Evolutionary conservation across 2,797 vertebrate genomes (phyloP).

Genomic region (Sebastes steindachneri): DNA sequence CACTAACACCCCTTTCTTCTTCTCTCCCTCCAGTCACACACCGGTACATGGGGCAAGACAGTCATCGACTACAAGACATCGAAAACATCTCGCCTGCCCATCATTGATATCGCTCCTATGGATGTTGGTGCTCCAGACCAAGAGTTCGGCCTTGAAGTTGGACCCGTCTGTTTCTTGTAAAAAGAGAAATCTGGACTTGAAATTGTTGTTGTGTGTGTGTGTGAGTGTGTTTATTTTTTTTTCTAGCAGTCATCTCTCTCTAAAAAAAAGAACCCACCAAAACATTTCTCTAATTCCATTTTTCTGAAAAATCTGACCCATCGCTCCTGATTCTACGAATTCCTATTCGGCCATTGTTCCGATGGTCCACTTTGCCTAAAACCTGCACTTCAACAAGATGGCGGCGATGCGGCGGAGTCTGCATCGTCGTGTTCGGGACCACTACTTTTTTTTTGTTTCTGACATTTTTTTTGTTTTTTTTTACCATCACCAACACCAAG

Average conservation of each 20-base stretch:
- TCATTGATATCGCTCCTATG: conserved; percentile 99
- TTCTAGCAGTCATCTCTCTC: conserved; percentile 95
- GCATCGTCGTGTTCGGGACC: conserved; percentile 79
- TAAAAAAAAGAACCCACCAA: conserved; percentile 70
- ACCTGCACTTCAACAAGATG: conserved; percentile 87
- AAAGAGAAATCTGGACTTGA: conserved; percentile 98
- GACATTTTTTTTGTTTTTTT: conserved; percentile 60
- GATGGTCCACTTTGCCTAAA: conserved; percentile 92
- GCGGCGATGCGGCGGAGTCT: conserved; percentile 63
- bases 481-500: conserved; percentile 85
- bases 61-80: conserved; percentile 98
- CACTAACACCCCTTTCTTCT: conserved; percentile 15
- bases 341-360: conserved; percentile 80
- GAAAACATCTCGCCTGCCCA: conserved; percentile 97
- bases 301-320: conserved; percentile 78
- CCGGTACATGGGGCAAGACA: conserved; percentile 96
- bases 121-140: conserved; percentile 97
- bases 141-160: conserved; percentile 96
- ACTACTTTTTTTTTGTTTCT: conserved; percentile 80
- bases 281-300: conserved; percentile 84
- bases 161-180: conserved; percentile 99
- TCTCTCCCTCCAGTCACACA: conserved; percentile 90
- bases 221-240: conserved; percentile 83
- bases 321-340: conserved; percentile 72
- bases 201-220: conserved; percentile 88